These are phyloP conservation scores for Zaprionus lineosus DNA, from an alignment of 2,888 invertebrate species.

Conservation along the genomic window DNA sequence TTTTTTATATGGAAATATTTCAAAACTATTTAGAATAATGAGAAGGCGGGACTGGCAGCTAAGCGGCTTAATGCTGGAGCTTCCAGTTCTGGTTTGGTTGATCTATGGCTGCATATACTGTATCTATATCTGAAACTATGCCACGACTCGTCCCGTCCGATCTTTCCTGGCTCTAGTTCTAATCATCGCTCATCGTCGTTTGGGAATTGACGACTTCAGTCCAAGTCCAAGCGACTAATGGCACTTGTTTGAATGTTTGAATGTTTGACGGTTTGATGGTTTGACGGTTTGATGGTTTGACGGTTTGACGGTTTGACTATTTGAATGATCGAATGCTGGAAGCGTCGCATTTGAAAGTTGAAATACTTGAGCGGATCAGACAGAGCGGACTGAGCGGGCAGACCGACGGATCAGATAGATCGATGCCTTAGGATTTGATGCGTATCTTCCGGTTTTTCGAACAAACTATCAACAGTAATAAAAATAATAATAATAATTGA, in stretches of 20 bases:
- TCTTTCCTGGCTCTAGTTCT: slow-evolving; percentile 20
- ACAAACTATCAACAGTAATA: slow-evolving; percentile 42
- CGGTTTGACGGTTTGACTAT: no score
- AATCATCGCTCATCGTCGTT: slow-evolving; percentile 50
- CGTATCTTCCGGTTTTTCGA: slow-evolving; percentile 65
- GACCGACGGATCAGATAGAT: no score
- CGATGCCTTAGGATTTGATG: slow-evolving; percentile 21
- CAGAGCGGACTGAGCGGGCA: no score
- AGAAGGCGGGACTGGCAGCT: background rate
- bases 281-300: no score
- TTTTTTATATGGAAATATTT: slow-evolving; percentile 33
- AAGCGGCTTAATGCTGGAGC: slow-evolving; percentile 24
- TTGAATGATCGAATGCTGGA: slow-evolving; percentile 38
- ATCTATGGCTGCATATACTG: background rate
- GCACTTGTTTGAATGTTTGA: slow-evolving; percentile 47
- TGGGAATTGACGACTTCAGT: slow-evolving; percentile 49
- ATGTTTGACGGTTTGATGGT: no score
- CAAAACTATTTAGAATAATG: slow-evolving; percentile 10
- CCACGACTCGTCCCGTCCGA: slow-evolving; percentile 19
- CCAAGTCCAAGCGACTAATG: slow-evolving; percentile 47
- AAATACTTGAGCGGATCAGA: slow-evolving; percentile 69
- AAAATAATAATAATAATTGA: slow-evolving; percentile 66
- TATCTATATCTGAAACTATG: slow-evolving; percentile 3
- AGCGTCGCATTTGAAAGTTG: slow-evolving; percentile 72
- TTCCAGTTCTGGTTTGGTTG: background rate